Conservation (phyloP, 2,797 vertebrate genomes). For the Pangasius macronema region DNA sequence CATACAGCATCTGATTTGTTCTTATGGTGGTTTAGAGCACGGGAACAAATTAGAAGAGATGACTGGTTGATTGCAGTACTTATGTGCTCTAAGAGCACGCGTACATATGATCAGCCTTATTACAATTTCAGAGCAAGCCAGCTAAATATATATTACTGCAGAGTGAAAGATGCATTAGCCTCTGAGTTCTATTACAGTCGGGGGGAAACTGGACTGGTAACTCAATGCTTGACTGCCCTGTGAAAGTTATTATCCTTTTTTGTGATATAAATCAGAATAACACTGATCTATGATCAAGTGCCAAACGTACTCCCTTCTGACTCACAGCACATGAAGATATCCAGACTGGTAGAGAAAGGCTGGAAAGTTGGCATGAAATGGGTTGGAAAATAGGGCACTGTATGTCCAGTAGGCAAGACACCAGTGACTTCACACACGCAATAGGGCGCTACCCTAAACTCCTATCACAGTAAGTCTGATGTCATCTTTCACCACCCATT, state of each 20-base stretch:
- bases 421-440: constrained; percentile 11
- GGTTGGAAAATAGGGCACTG: constrained; percentile 15
- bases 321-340: constrained; percentile 10
- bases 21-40: constrained; percentile 39
- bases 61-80: constrained; percentile 54
- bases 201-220: not conserved
- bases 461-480: constrained; percentile 44
- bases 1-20: constrained; percentile 58
- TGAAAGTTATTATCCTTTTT: constrained; percentile 32
- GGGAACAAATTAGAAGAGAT: constrained; percentile 58
- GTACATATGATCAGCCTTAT: constrained; percentile 20
- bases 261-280: constrained; percentile 23
- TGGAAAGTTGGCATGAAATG: constrained; percentile 22
- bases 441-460: constrained; percentile 25
- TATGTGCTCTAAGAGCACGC: constrained; percentile 27
- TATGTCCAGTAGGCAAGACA: constrained; percentile 20
- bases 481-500: constrained; percentile 37
- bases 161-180: not conserved
- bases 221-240: constrained; percentile 13
- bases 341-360: not conserved
- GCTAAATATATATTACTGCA: constrained; percentile 36
- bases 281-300: constrained; percentile 4
- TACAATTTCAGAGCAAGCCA: constrained; percentile 30
- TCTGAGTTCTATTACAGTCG: constrained; percentile 6
- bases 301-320: constrained; percentile 27